Evolutionary conservation across 2,797 vertebrate species (phyloP), one percentile per base, ranked within the genome.

Genomic region (Halcyon smyrnensis): DNA sequence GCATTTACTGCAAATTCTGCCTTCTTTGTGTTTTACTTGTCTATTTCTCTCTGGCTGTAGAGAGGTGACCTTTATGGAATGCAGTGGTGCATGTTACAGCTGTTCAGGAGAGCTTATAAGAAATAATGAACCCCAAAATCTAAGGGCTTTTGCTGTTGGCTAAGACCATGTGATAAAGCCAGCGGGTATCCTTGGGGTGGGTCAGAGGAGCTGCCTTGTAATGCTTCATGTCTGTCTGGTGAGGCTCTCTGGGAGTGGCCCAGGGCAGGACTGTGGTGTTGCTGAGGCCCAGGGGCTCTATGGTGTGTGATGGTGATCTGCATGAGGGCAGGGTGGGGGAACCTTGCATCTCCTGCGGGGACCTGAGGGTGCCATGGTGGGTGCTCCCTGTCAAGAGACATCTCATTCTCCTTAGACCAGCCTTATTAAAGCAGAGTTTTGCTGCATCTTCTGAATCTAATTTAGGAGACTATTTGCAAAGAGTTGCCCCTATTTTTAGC

Each of bases 401-500:
- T 45, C 62, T 93, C 0, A 0, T 5, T 65, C 24, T 46, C 25
- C 50, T 62, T 30, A 68, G 15, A 34, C 9, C 39, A 78, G 20
- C 15, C 2, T 82, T 41, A 30, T 11, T 89, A 70, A 87, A 53
- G 37, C 8, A 30, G 48, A 63, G 28, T 16, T 95, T 81, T 91
- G 73, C 73, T 86, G 89, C 25, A 9, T 73, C n/a, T 69, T 86
- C 46, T 25, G 27, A 62, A 89, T 46, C 87, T 96, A 90, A 95
- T 82, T 95, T 93, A 86, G 48, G 76, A 37, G 32, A 25, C 43
- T 34, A 5, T 81, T 95, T 93, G 28, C 5, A 21, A 81, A 82
- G 54, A 78, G 46, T 65, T 48, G 54, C 39, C 70, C 56, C 46
- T 93, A 81, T 95, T 95, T 96, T 93, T 90, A 95, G 76, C 53